Base-by-base conservation (phyloP, 2,888 invertebrate genomes). In the Euplexia lucipara region DNA sequence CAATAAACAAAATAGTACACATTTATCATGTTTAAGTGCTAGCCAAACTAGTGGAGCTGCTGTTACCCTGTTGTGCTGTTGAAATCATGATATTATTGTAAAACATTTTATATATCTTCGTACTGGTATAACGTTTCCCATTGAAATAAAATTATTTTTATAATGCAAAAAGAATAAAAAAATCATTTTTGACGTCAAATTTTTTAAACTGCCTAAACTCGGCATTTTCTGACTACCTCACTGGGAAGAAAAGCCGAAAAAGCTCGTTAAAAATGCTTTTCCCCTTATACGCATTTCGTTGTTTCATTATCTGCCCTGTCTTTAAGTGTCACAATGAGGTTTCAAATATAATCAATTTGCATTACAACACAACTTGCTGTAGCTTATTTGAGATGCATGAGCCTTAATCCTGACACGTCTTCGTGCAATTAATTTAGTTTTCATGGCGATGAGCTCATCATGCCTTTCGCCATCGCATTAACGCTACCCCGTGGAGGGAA, bases 401-500 rank as follows among this genome's bases (percentile, higher is more conserved):
- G 60, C 71, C 67, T 65, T 82, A 79, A 83, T 79, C 82, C 80
- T 56, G 66, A 67, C 78, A 78, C 78, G 84, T 84, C 81, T 75
- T 70, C 64, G 37, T 69, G 75, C 78, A 78, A 86, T 85, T 86
- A 87, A 86, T 86, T 83, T 81, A 85, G 82, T 84, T 85, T 83
- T 78, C 83, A 81, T 73, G 72, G 75, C 71, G 79, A 81, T 79
- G 78, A 83, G 80, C 81, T 84, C 79, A 75, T 79, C 69, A 76
- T 56, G 76, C 61, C 76, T 81, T 77, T 73, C 52, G 66, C 70
- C 62, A 64, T 74, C 68, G 61, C 66, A 63, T 80, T 76, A 73
- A 69, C 49, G 63, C 51, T 64, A 64, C 53, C 64, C 62, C 49
- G 54, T 48, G 60, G 70, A 60, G 65, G 59, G 61, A 78, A 69